Evolutionary conservation across 2,797 vertebrate species (phyloP), one percentile per base, ranked within the genome.

Genomic region (Furcifer pardalis): DNA sequence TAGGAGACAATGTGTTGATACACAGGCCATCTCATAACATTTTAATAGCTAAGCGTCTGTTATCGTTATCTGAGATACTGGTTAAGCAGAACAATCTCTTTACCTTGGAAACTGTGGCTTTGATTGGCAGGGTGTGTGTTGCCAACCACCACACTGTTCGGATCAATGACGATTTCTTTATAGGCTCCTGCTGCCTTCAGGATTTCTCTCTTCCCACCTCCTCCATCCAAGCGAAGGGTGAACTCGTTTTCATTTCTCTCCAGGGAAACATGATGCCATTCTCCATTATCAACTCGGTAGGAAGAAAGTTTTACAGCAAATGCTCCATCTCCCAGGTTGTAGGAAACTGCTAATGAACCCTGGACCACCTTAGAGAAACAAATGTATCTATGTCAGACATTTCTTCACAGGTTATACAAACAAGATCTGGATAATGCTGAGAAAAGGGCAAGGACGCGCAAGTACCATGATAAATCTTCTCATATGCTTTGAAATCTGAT

Each of bases 101-200:
- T 92, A 98, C 97, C 97, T 95, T 97, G 97, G 87, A 98, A 98
- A 92, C 97, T 97, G 87, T 92, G 97, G 92, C 97, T 97, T 85
- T 94, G 90, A 84, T 83, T 94, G n/a, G 96, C 95, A 1, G 96
- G 95, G 84, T 97, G 96, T 4, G 92, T 92, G 80, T 97, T 98
- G 82, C 97, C 98, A 86, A 98, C 95, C 87, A 98, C 94, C 86
- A 98, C 93, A 82, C 94, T 94, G 27, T 93, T 91, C 15, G 97
- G 95, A 90, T 98, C 97, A 62, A 97, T 95, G 86, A 97, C 81
- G 78, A 98, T 97, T 93, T 98, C 97, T 87, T 96, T 94, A 93
- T 97, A 97, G 2, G 89, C 77, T 15, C 97, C 97, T 6, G 75
- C 92, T 0, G 95, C 92, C 73, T 95, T 96, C 0, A 93, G 94